Evolutionary conservation across 2,888 invertebrate genomes (phyloP), one percentile per base, ranked within the genome.

Genomic region (Agonopterix subpropinquella): DNA sequence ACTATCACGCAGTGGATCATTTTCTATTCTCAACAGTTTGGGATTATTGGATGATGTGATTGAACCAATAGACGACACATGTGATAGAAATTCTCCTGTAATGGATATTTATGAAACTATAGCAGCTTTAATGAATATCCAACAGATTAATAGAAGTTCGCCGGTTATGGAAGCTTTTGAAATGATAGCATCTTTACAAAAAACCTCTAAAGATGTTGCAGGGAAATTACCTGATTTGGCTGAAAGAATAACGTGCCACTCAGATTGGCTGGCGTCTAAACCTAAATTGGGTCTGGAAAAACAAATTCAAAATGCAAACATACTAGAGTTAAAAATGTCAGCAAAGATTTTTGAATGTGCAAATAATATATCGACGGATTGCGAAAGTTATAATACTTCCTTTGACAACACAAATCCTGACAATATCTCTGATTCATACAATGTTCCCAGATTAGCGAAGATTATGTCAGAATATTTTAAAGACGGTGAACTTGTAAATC

Each of bases 161-260:
- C 80, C 80, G 9, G 77, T 79, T 2, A 75, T 79, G 58, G 67
- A 70, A 50, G 60, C 64, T 28, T 73, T 62, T 54, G 74, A 78
- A 36, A 52, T 59, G 4, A 65, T 80, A 47, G 67, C 56, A 18
- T 51, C 58, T 41, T 46, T 66, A 9, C 42, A 57, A 11, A 50
- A 48, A 13, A 11, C 11, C 42, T n/a, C 42, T 13, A 42, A 42
- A 11, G 11, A 42, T 42, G n/a, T 39, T 42, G 11, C 8, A 42
- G 13, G 11, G 11, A 42, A 42, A 11, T 42, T 42, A 42, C 42
- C 13, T 5, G 8, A 11, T 11, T 8, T n/a, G 39, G 4, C 39
- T 39, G 39, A 39, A 10, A 39, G 35, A 49, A 11, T 15, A 43
- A 15, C 35, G 8, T 65, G 62, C 52, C 37, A 56, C 9, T 55